Base-by-base conservation (phyloP, 2,797 vertebrate species). In the Enteromius thamalakanensis region DNA sequence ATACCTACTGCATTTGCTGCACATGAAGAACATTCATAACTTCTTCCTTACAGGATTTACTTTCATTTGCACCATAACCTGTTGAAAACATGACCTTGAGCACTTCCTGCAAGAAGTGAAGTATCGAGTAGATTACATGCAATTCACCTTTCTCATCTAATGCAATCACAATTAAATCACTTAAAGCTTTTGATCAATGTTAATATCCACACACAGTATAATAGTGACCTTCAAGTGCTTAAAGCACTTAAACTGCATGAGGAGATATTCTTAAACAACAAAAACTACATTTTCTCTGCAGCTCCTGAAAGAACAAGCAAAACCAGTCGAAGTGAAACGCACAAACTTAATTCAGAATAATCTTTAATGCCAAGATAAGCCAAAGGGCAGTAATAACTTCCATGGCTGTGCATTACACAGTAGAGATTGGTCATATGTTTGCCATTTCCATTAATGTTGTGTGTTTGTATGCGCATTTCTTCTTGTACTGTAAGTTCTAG, bases 281-380 rank as follows among this genome's bases (percentile, higher is more conserved):
- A 37, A 58, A 58, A 51, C n/a, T 0, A 14, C 4, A 45, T 26
- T 69, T 69, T 70, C 51, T 49, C 23, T 58, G 17, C 72, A 83
- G 23, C 49, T 23, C 4, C 23, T 45, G 21, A 60, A 83, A 21
- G 19, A 26, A 70, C 26, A 76, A 82, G 47, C 64, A 77, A 32
- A 23, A 21, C 34, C 23, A 29, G 37, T 83, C 2, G 1, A 58
- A 60, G 26, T 17, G 15, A 58, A 45, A 40, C 2, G 37, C 17
- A 77, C 5, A 67, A 55, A 82, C 23, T 51, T 69, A 47, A 37
- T 70, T 82, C 49, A 1, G 9, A 6, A 60, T 70, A 37, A 68
- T 64, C 70, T 81, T 65, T 75, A 74, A 76, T 71, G 75, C 70
- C 74, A 83, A 71, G 64, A 70, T 37, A 78, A 62, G 26, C 65